Evolutionary conservation across 2,888 invertebrate genomes (phyloP), one percentile per base, ranked within the genome.

Genomic region (Drosophila mimica): DNA sequence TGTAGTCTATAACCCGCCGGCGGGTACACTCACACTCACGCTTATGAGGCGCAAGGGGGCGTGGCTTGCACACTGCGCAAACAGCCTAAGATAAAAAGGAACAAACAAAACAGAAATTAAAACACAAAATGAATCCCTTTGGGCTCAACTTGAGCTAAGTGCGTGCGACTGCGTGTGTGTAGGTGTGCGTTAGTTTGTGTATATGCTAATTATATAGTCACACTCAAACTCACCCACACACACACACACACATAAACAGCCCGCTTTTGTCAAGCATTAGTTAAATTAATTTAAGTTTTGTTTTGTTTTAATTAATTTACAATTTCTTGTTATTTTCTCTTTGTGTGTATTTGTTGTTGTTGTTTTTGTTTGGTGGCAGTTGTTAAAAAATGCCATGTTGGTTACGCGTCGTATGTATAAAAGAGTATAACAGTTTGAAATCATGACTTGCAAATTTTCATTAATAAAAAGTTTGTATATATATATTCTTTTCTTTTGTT

Each of bases 1-100:
- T 56, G 38, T 69, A 64, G 81, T 59, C 68, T 86, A 71, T 83
- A 71, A 88, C 88, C 88, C 90, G 90, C 89, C 90, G 88, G 88
- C 90, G 87, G 90, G 90, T 88, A 56, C 76, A 68, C 64, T 70
- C 76, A 63, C 65, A 46, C 56, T 31, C 11, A 68, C 74, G 76
- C 83, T 64, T 70, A 64, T 61, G 28, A 20, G 64, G 67, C 70
- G 70, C 49, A 38, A 53, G 28, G 28, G 65, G 83, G 73, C 83
- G 83, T 80, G 75, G 71, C 70, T 82, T 58, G 83, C 88, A 83
- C 74, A 66, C 71, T 81, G 80, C 48, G 54, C 74, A 70, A 69
- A 70, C 59, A 75, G 56, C 58, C 60, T 62, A 62, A 57, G 46
- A 62, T 61, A 66, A 61, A 58, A 25, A 53, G n/a, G 15, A 11